Evolutionary conservation across 1,140 invertebrate species (phyloP).

Genomic region (Glossosoma conforme): DNA sequence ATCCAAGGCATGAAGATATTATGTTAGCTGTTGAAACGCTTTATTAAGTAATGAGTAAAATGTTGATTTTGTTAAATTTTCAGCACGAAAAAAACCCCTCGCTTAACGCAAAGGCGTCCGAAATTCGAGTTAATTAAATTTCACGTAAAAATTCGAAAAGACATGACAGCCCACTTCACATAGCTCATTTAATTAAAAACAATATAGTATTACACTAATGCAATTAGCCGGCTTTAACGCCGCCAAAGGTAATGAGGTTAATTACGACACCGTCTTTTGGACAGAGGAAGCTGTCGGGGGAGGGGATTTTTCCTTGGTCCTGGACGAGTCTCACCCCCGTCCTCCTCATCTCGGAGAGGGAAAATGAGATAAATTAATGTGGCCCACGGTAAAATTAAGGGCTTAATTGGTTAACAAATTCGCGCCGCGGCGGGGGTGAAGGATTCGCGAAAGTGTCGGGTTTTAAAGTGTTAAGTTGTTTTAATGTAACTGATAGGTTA

Average conservation of each 20-base stretch:
- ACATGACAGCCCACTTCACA: conserved; percentile 23
- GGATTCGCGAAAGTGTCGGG: conserved; percentile 2
- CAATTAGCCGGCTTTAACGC: conserved; percentile 31
- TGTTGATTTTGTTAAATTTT: no score
- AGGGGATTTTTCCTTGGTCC: conserved; percentile 21
- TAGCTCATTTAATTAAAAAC: conserved; percentile 33
- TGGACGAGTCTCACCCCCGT: no score
- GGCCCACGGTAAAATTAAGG: conserved; percentile 1
- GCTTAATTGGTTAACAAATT: conserved; percentile 20
- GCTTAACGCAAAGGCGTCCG: no score
- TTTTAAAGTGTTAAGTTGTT: conserved; percentile 2
- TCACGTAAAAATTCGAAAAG: conserved; percentile 19
- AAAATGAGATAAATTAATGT: conserved; percentile 29
- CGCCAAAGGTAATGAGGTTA: conserved; percentile 31
- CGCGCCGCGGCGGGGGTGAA: conserved; percentile 3
- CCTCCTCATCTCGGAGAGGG: conserved; percentile 1
- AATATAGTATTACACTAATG: conserved; percentile 32
- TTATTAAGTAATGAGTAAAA: no score
- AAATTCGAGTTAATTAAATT: conserved; percentile 24
- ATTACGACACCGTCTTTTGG: conserved; percentile 30
- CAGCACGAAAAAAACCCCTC: no score
- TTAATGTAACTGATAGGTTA: neutral
- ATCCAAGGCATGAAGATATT: no score
- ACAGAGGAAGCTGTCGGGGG: neutral
- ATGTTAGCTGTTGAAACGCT: no score